Base-by-base conservation (phyloP, 2,888 invertebrate species). In the Dorcus parallelipipedus region DNA sequence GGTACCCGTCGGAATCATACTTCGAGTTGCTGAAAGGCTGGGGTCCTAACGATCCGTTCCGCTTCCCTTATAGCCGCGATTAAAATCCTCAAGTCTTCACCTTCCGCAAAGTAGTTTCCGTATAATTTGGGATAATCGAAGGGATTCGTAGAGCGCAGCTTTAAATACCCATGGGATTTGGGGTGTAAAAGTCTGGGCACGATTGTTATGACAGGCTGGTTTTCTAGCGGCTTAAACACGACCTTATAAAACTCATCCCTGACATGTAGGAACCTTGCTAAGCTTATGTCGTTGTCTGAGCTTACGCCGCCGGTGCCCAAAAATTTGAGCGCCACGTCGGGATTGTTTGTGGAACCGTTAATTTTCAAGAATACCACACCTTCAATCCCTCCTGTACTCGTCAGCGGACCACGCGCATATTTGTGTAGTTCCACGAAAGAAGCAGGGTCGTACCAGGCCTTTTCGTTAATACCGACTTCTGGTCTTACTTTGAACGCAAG, bases 61-160 rank as follows among this genome's bases (percentile, higher is more conserved):
- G 80, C 79, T 67, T 79, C 78, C 62, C 83, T 80, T 9, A 52
- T 39, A n/a, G n/a, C 56, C 23, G 33, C 39, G 20, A 56, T 20
- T 26, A 56, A 45, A 8, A 75, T 61, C 56, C 77, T 76, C 80
- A 85, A 63, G 80, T 63, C 59, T 14, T 66, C 74, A 4, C 81
- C 79, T 68, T 86, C 83, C 0, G 85, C 81, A 71, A 94, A 84
- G 75, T 95, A 97, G 72, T 90, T 90, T 0, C 91, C 89, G 64
- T 91, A 84, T 53, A 93, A 81, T n/a, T 83, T 78, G 0, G 94
- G 93, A 67, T 86, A 84, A 0, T 85, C 82, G 64, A 83, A 83
- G 0, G 93, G 91, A 73, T 92, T 85, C 56, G 79, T 85, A 9
- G 86, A 88, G 68, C 81, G 83, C 10, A 94, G 79, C 73, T 80